Evolutionary conservation across 2,888 invertebrate genomes (phyloP), one percentile per base, ranked within the genome.

Genomic region (Melipona bicolor): DNA sequence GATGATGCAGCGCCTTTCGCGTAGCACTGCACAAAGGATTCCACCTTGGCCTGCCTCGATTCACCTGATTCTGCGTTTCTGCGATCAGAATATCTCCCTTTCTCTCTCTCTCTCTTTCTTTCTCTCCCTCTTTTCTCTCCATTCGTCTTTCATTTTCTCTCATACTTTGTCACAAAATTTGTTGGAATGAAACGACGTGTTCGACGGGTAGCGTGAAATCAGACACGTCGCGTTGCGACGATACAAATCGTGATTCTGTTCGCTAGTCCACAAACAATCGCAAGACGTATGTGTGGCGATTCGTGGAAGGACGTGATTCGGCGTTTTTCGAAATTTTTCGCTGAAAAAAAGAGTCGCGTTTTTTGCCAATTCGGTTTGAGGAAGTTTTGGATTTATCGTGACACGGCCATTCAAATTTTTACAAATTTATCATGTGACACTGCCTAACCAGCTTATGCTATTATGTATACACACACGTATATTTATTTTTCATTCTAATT

Each of bases 1-100:
- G 83, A 89, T 89, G 90, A 89, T 87, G 90, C 89, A 89, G 90
- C 89, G 85, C 72, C 81, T 90, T 89, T 73, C 72, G 70, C 81
- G 71, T 75, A 52, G 36, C 71, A 76, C 36, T 65, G 81, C 75
- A 89, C 85, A 85, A 85, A 83, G 78, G 84, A 84, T 82, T 82
- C 76, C 75, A 80, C 79, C 89, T 56, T 81, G 85, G 83, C 65
- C 83, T 85, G 64, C 76, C 87, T 83, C 73, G 83, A 85, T 85
- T 88, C 88, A 79, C 81, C 89, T 78, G 88, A 88, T 87, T 89
- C 89, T 71, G 74, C 80, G 81, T 65, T 80, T 82, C 80, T 78
- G 78, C 76, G 9, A 43, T 9, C 43, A 43, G 43, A 9, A 43
- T 62, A 32, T 27, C 27, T 62, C 19, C 2, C 3, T 27, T 9